Evolutionary conservation across 2,113 vertebrate species (phyloP).

Genomic region (Ptyas mucosa): DNA sequence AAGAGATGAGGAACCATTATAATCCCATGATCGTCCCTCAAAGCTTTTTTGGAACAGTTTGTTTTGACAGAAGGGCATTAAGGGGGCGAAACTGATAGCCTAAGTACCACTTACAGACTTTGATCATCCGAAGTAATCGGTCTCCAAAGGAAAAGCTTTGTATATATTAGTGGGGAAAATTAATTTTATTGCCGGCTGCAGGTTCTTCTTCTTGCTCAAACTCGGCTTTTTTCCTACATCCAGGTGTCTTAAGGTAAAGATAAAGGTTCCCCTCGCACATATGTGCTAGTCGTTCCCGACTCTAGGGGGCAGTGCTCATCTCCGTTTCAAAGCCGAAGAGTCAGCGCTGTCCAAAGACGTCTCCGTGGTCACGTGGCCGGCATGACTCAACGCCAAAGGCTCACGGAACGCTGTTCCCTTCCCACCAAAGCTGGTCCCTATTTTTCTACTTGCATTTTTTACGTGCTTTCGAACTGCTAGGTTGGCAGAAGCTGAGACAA

Average conservation of each 20-base stretch:
- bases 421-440: no score
- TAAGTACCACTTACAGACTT: slow-evolving; percentile 80
- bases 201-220: slow-evolving; percentile 30
- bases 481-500: no score
- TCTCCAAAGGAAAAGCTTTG: slow-evolving; percentile 78
- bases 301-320: no score
- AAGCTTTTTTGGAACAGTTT: slow-evolving; percentile 77
- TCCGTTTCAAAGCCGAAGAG: no score
- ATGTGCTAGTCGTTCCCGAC: no score
- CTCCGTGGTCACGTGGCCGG: no score
- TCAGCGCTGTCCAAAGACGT: no score
- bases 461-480: no score
- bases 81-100: slow-evolving; percentile 82
- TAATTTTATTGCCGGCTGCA: slow-evolving; percentile 76
- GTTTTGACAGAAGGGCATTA: slow-evolving; percentile 87
- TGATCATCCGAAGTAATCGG: slow-evolving; percentile 79
- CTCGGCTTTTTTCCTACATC: background rate
- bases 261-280: no score
- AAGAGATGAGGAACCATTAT: slow-evolving; percentile 68
- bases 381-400: no score
- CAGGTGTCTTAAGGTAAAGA: background rate
- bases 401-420: no score
- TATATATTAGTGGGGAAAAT: slow-evolving; percentile 82
- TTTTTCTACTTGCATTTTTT: no score
- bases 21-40: slow-evolving; percentile 77